phyloP scores from a whole-genome alignment of 92 coral and sea anemone species.

The Nematostella vectensis region DNA sequence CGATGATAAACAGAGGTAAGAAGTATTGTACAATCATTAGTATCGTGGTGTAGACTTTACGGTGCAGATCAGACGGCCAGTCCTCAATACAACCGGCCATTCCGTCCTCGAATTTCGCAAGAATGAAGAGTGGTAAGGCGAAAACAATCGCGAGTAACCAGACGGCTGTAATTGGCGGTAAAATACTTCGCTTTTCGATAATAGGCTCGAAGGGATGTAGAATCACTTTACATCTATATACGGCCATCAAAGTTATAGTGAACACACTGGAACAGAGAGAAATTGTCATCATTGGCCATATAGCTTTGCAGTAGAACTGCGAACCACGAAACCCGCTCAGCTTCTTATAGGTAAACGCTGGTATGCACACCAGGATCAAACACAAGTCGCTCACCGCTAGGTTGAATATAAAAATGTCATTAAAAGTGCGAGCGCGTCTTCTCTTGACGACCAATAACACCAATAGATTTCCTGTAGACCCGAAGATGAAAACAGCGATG shows the following conservation, averaged over 20 bases:
- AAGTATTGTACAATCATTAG: constrained; percentile 58
- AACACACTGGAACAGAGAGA: constrained; percentile 46
- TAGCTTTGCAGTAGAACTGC: constrained; percentile 43
- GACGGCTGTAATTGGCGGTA: constrained; percentile 34
- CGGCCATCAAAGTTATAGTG: constrained; percentile 55
- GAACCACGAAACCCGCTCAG: constrained; percentile 39
- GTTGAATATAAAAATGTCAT: constrained; percentile 48
- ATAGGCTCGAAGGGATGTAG: constrained; percentile 53
- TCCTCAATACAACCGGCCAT: constrained; percentile 33
- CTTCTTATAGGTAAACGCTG: constrained; percentile 34
- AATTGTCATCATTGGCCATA: constrained; percentile 57
- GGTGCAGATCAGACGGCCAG: constrained; percentile 37
- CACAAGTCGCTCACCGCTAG: constrained; percentile 42
- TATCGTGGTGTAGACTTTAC: constrained; percentile 42
- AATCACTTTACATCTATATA: constrained; percentile 44
- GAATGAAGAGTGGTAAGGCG: constrained; percentile 30
- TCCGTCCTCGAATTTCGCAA: constrained; percentile 26
- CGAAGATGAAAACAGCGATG: constrained; percentile 41
- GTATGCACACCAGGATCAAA: constrained; percentile 47
- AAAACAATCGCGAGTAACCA: constrained; percentile 34
- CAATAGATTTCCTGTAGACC: constrained; percentile 43
- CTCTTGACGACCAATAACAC: constrained; percentile 38
- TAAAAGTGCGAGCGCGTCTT: constrained; percentile 35
- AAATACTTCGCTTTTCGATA: constrained; percentile 19
- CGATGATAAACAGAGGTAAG: constrained; percentile 49